Percentiles rank a stretch among this genome's conserved stretches.
Evolutionary conservation across 2,888 invertebrate genomes (phyloP).

Genomic region (Cryptus viduatorius): DNA sequence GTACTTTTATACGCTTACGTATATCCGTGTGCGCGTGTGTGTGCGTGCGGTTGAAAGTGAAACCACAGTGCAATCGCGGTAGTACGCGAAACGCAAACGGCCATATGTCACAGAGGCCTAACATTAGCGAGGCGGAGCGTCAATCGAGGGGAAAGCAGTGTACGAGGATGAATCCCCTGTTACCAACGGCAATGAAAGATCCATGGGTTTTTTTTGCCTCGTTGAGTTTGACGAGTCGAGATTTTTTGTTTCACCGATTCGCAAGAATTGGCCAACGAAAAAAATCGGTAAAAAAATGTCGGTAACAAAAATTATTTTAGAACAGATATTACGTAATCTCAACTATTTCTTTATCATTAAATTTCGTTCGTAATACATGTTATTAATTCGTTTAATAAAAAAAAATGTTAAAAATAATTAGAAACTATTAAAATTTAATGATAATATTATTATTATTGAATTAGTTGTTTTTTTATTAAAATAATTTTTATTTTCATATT

Average conservation of each 20-base stretch:
- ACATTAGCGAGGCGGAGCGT: constrained; percentile 76
- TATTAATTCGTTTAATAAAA: not conserved
- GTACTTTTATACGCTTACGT: not conserved
- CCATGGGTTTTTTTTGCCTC: not conserved
- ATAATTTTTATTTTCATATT: not conserved
- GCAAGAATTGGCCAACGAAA: not conserved
- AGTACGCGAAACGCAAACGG: constrained; percentile 66
- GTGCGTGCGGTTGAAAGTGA: constrained; percentile 75
- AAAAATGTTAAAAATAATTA: too few relatives aligned
- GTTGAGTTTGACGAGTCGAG: not conserved
- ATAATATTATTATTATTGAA: too few relatives aligned
- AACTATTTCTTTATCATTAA: not conserved
- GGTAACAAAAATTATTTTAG: not conserved
- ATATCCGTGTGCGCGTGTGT: constrained; percentile 25
- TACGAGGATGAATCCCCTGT: constrained; percentile 19
- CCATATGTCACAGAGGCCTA: constrained; percentile 79
- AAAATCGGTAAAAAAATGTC: not conserved
- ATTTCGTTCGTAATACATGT: too few relatives aligned
- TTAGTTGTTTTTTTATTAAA: not conserved
- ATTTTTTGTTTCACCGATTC: not conserved
- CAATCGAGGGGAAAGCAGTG: constrained; percentile 77
- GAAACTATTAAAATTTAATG: too few relatives aligned
- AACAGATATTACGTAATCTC: not conserved
- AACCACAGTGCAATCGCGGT: constrained; percentile 70
- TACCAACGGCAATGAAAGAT: constrained; percentile 1